These are phyloP conservation scores for Puffinus mauretanicus DNA, from an alignment of 2,113 vertebrate species.

Conservation along the genomic window DNA sequence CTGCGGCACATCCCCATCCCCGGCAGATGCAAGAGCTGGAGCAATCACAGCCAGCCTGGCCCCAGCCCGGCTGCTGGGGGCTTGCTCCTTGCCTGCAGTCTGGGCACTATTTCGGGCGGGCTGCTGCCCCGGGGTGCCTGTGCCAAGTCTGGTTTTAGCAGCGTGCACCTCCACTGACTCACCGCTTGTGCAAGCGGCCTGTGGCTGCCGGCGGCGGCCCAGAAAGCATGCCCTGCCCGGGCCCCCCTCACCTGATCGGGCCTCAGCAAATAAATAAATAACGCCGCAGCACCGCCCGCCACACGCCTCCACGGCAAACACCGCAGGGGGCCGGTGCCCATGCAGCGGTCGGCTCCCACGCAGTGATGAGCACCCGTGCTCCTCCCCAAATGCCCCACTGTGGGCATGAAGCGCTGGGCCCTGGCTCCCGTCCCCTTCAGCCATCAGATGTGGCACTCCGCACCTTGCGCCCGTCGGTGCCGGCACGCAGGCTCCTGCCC, in stretches of 20 bases:
- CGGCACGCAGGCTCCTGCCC: fast-evolving
- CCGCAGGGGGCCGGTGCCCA: neutral
- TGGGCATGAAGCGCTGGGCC: neutral
- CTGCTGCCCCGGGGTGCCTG: neutral
- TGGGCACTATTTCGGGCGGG: conserved; percentile 71
- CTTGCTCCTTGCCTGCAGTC: conserved; percentile 26
- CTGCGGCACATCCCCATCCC: fast-evolving
- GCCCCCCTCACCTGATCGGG: conserved; percentile 68
- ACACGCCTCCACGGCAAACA: conserved; percentile 39
- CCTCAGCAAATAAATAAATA: conserved; percentile 76
- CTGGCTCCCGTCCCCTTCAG: neutral
- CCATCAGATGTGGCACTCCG: neutral
- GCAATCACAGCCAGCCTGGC: neutral
- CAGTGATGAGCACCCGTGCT: neutral
- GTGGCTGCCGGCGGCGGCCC: conserved; percentile 62
- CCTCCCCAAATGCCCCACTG: neutral
- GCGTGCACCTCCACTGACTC: conserved; percentile 72
- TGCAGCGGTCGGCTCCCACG: neutral
- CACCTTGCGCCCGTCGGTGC: neutral
- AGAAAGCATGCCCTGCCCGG: conserved; percentile 33
- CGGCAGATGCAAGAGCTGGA: neutral
- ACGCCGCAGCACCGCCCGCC: neutral
- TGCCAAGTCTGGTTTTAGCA: conserved; percentile 75
- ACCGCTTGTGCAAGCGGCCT: conserved; percentile 71
- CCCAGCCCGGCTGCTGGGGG: neutral